These are phyloP conservation scores for Latrodectus hesperus DNA, from an alignment of 2,888 invertebrate species.

Conservation along the genomic window DNA sequence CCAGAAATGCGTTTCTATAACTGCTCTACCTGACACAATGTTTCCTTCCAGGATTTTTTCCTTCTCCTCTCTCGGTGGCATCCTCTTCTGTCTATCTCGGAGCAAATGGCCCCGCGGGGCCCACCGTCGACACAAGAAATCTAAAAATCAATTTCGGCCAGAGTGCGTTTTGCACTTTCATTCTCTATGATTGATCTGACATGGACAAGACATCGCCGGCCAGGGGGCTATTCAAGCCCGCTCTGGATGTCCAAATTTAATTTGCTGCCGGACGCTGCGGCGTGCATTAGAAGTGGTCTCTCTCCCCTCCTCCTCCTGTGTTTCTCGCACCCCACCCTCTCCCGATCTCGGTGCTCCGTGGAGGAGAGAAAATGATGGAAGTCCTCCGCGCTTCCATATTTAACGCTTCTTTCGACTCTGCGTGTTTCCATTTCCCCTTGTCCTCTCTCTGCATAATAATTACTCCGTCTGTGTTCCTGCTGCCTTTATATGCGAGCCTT, in stretches of 20 bases:
- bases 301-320: not conserved
- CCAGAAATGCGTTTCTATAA: constrained; percentile 61
- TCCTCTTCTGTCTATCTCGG: constrained; percentile 32
- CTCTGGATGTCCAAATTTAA: constrained; percentile 68
- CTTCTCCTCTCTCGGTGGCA: constrained; percentile 1
- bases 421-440: constrained; percentile 11
- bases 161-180: constrained; percentile 71
- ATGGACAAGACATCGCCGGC: constrained; percentile 69
- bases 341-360: constrained; percentile 11
- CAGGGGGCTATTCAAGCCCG: constrained; percentile 66
- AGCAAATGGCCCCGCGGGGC: constrained; percentile 66
- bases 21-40: constrained; percentile 58
- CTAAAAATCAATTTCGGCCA: constrained; percentile 69
- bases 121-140: constrained; percentile 58
- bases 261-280: constrained; percentile 68
- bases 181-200: constrained; percentile 70
- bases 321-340: not conserved
- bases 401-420: constrained; percentile 42
- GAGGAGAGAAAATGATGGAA: constrained; percentile 30
- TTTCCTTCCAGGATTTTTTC: constrained; percentile 46
- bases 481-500: no score
- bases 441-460: constrained; percentile 1
- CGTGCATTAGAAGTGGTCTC: constrained; percentile 66
- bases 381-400: constrained; percentile 52
- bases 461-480: no score